phyloP scores from a whole-genome alignment of 2,888 invertebrate genomes.

The Periphyllus acericola region DNA sequence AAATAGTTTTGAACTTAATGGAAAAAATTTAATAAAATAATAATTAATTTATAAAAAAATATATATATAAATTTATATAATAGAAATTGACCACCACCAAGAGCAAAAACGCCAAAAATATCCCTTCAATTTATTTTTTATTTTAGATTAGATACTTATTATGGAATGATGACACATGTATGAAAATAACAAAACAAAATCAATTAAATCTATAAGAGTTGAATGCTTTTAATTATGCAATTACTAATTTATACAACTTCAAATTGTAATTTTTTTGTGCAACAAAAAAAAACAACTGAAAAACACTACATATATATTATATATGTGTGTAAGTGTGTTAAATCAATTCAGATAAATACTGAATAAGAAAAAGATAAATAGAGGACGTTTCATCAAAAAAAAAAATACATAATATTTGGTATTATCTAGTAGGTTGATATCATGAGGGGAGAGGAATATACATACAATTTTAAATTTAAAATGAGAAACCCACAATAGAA shows the following conservation, averaged over 20 bases:
- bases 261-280: background rate
- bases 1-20: background rate
- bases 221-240: background rate
- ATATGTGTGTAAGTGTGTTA: background rate
- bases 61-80: background rate
- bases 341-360: background rate
- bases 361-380: background rate
- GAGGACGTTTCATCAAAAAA: background rate
- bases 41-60: background rate
- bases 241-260: background rate
- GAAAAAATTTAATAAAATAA: background rate
- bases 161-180: background rate
- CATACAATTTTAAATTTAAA: background rate
- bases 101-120: slow-evolving; percentile 15
- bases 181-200: background rate
- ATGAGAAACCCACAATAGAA: background rate
- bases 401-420: background rate
- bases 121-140: background rate
- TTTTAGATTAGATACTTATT: background rate
- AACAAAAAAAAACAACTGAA: background rate
- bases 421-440: background rate
- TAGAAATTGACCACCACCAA: background rate
- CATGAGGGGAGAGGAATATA: background rate
- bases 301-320: background rate
- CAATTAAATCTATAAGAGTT: background rate